Evolutionary conservation across 2,888 invertebrate species (phyloP), one percentile per base, ranked within the genome.

Genomic region (Pseudanteris insignis): DNA sequence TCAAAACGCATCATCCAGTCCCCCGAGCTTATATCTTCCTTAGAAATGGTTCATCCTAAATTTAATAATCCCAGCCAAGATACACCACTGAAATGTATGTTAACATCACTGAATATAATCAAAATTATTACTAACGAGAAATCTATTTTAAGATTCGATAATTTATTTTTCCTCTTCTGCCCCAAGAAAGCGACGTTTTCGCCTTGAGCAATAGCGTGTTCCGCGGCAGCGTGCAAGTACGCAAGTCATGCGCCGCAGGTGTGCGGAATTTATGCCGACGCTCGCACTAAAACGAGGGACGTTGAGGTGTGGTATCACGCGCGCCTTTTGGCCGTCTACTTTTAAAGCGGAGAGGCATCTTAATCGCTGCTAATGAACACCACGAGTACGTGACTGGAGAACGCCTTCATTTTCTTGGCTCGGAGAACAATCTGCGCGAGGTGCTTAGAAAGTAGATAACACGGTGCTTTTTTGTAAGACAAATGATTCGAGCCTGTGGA

Each of bases 301-400:
- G 47, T 24, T 21, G 48, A 61, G 61, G 61, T 50, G 61, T 51
- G 55, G 62, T 54, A 48, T 50, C 47, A 38, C 60, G 55, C 55
- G 55, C 61, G 41, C 55, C 51, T 50, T 46, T 50, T 40, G 50
- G 44, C 12, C 55, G 44, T 50, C 55, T 29, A 44, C 55, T 50
- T 43, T 46, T 62, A 46, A 57, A 50, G 51, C 47, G 33, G 62
- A 43, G 69, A 70, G 68, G 70, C 73, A 70, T 71, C 72, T 72
- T 72, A 73, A 76, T 75, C 68, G 68, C 50, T 64, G 70, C 69
- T 74, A 75, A 76, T 72, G 73, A 76, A 76, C 70, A 66, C 60
- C 69, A 67, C 69, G 51, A 29, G 37, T 54, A 53, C 65, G 61
- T 53, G 63, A 62, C 63, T 58, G 40, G 55, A 51, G 60, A 62